A percentile compares a stretch with the other conserved stretches of the same genome.
phyloP scores from a whole-genome alignment of 2,888 invertebrate genomes.

The Catocala nupta region DNA sequence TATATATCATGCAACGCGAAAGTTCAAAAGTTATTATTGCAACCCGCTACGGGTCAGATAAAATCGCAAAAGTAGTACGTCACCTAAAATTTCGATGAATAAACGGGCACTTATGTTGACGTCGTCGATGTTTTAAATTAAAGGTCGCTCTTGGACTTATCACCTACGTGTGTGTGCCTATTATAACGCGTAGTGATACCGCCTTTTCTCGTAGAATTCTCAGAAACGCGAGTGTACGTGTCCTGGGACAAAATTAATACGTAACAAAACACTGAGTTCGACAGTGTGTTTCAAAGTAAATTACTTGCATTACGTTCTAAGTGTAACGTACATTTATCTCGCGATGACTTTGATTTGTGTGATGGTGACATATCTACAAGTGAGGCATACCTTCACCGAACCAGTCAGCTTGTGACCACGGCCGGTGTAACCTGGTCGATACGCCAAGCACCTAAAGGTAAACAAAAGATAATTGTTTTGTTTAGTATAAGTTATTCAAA shows the following conservation, averaged over 20 bases:
- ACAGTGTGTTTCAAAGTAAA: neutral
- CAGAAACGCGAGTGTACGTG: neutral
- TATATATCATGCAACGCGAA: neutral
- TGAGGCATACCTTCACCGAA: too few relatives aligned
- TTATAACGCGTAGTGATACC: constrained; percentile 6
- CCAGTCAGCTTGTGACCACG: too few relatives aligned
- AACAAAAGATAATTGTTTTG: too few relatives aligned
- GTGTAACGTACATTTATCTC: neutral
- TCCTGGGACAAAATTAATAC: constrained; percentile 8
- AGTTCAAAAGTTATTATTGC: neutral
- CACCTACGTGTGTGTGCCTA: constrained; percentile 5
- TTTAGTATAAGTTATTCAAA: too few relatives aligned
- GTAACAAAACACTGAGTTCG: constrained; percentile 3
- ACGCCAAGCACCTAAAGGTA: too few relatives aligned
- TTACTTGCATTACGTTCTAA: neutral
- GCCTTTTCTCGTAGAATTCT: constrained; percentile 2
- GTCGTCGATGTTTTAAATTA: neutral
- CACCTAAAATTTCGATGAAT: neutral
- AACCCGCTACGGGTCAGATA: constrained; percentile 2
- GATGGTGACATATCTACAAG: constrained; percentile 2
- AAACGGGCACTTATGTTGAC: constrained; percentile 1
- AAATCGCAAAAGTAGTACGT: neutral
- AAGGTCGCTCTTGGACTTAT: constrained; percentile 6
- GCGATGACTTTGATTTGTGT: neutral
- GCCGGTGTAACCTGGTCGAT: too few relatives aligned